Conservation (phyloP, 2,888 invertebrate genomes). For the Meta bourneti region DNA sequence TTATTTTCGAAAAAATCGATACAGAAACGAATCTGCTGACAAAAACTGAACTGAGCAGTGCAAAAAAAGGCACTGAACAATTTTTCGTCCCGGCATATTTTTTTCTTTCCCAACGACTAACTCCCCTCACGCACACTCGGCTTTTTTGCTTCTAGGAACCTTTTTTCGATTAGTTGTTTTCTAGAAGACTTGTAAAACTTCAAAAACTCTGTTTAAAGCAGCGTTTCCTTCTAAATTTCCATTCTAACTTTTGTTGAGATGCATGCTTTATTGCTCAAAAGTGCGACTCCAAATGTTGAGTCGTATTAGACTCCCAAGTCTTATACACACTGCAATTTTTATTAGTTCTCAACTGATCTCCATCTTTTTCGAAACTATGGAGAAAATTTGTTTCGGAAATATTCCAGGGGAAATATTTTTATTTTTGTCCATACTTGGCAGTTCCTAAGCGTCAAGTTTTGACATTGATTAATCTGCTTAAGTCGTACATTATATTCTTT, state of each 20-base stretch:
- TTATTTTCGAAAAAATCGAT: constrained; percentile 59
- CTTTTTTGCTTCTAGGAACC: constrained; percentile 17
- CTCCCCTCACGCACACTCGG: constrained; percentile 1
- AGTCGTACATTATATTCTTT: no score
- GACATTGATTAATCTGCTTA: no score
- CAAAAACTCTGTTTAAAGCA: constrained; percentile 31
- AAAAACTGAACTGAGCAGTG: constrained; percentile 34
- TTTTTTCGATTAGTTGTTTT: constrained; percentile 26
- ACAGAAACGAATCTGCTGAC: constrained; percentile 64
- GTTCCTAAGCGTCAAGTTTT: no score
- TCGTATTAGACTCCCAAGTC: neutral
- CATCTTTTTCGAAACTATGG: neutral
- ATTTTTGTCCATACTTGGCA: no score
- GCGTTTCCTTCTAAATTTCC: constrained; percentile 32
- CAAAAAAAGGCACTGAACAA: constrained; percentile 29
- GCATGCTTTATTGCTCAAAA: constrained; percentile 11
- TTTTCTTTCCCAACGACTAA: constrained; percentile 20
- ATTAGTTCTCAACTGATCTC: neutral
- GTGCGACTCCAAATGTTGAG: neutral
- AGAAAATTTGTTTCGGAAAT: neutral
- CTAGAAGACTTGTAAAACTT: constrained; percentile 37
- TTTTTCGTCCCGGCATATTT: constrained; percentile 51
- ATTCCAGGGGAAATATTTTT: neutral
- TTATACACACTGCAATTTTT: neutral
- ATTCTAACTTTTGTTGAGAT: constrained; percentile 20